Conservation (phyloP, 2,113 vertebrate genomes). For the Emydocephalus ijimae region DNA sequence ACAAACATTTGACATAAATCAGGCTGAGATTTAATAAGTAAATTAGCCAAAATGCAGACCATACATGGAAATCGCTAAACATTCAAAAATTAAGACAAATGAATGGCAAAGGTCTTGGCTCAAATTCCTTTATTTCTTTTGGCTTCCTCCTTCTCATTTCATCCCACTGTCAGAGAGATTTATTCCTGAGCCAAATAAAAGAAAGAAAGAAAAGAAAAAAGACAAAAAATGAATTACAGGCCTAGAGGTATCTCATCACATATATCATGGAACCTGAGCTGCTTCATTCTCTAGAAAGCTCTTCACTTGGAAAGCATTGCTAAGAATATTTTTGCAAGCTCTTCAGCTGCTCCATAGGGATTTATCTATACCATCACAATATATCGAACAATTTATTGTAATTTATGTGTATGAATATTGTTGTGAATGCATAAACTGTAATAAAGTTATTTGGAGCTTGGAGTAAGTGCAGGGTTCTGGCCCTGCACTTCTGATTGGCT, state of each 20-base stretch:
- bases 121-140: slow-evolving; percentile 36
- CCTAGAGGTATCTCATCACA: slow-evolving; percentile 19
- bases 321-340: slow-evolving; percentile 44
- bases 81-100: slow-evolving; percentile 51
- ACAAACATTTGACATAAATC: not conserved
- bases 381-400: slow-evolving; percentile 16
- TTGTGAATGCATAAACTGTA: too few species aligned
- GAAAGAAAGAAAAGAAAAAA: not conserved
- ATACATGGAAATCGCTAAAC: slow-evolving; percentile 15
- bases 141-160: slow-evolving; percentile 45
- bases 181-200: slow-evolving; percentile 41
- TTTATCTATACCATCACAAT: slow-evolving; percentile 32
- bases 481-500: too few species aligned
- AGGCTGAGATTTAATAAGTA: not conserved
- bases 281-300: slow-evolving; percentile 30
- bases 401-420: not conserved
- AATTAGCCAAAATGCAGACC: not conserved
- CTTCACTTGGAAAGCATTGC: slow-evolving; percentile 35
- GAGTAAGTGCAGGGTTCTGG: too few species aligned
- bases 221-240: slow-evolving; percentile 37
- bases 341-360: slow-evolving; percentile 27
- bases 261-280: slow-evolving; percentile 48
- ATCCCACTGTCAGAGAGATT: slow-evolving; percentile 53
- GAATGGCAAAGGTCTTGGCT: slow-evolving; percentile 18
- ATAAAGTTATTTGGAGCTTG: too few species aligned